Conservation (phyloP, 1,140 invertebrate genomes). For the Drosophila mojavensis region DNA sequence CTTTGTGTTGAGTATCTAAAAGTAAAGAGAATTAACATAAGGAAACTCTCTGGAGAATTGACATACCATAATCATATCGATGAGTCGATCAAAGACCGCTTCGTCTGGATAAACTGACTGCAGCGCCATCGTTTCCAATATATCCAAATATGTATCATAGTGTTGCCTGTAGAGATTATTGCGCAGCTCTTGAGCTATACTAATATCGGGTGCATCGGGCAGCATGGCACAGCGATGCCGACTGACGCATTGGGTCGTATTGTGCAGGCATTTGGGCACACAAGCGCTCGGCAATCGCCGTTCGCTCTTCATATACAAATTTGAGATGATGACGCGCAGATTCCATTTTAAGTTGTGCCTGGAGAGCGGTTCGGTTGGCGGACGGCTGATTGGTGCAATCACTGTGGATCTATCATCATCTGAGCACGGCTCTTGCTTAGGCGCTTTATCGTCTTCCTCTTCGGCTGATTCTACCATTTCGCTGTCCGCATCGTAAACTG, state of each 20-base stretch:
- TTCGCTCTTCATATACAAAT: slow-evolving; percentile 61
- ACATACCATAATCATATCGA: slow-evolving; percentile 64
- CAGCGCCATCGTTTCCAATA: slow-evolving; percentile 53
- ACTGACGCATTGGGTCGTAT: slow-evolving; percentile 48
- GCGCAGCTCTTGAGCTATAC: slow-evolving; percentile 37
- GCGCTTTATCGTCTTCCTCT: neutral
- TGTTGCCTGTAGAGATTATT: slow-evolving; percentile 55
- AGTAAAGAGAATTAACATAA: neutral
- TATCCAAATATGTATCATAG: slow-evolving; percentile 65
- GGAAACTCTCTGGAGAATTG: neutral
- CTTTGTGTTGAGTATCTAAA: slow-evolving; percentile 55
- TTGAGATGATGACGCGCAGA: slow-evolving; percentile 59
- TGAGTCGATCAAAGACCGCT: slow-evolving; percentile 45
- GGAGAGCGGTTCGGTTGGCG: neutral
- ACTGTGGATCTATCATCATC: slow-evolving; percentile 23
- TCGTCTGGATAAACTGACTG: slow-evolving; percentile 63
- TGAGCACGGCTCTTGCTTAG: neutral
- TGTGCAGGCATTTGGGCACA: slow-evolving; percentile 61
- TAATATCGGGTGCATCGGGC: slow-evolving; percentile 58
- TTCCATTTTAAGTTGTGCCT: slow-evolving; percentile 49
- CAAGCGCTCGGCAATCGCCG: slow-evolving; percentile 49
- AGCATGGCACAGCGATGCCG: slow-evolving; percentile 56
- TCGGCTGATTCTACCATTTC: slow-evolving; percentile 21
- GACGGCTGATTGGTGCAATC: neutral
- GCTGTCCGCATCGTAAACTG: slow-evolving; percentile 8